These are phyloP conservation scores for Crenichthys baileyi DNA, from an alignment of 2,797 vertebrate genomes.

Conservation along the genomic window DNA sequence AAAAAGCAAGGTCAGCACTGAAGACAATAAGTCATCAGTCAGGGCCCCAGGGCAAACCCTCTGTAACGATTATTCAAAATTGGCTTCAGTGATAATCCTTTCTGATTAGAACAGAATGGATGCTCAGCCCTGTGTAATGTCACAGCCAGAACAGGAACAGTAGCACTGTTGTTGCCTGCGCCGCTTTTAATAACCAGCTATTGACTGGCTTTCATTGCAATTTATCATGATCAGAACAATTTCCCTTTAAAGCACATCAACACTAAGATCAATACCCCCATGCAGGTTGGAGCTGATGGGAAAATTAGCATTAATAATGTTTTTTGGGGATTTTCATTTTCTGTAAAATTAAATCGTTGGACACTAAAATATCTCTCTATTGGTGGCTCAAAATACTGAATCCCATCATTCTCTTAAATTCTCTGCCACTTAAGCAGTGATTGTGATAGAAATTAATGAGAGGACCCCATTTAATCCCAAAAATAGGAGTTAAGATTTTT, in stretches of 20 bases:
- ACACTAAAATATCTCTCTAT: neutral
- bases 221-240: conserved; percentile 42
- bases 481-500: neutral
- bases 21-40: conserved; percentile 55
- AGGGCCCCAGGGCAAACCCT: conserved; percentile 37
- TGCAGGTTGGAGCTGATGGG: conserved; percentile 19
- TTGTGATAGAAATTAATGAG: neutral
- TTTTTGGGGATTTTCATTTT: conserved; percentile 3
- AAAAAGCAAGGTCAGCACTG: conserved; percentile 12
- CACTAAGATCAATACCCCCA: conserved; percentile 21
- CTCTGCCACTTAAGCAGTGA: neutral
- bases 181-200: conserved; percentile 22
- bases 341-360: conserved; percentile 1
- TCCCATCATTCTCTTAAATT: neutral
- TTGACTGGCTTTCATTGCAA: conserved; percentile 11
- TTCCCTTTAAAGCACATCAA: conserved; percentile 16
- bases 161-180: neutral
- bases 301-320: conserved; percentile 15
- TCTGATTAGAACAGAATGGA: conserved; percentile 44
- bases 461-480: too few species aligned
- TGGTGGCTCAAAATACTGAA: neutral
- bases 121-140: conserved; percentile 14
- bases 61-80: conserved; percentile 51
- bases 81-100: conserved; percentile 44
- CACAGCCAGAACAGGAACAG: neutral